Conservation (phyloP, 2,113 vertebrate species). For the Campylorhamphus procurvoides region DNA sequence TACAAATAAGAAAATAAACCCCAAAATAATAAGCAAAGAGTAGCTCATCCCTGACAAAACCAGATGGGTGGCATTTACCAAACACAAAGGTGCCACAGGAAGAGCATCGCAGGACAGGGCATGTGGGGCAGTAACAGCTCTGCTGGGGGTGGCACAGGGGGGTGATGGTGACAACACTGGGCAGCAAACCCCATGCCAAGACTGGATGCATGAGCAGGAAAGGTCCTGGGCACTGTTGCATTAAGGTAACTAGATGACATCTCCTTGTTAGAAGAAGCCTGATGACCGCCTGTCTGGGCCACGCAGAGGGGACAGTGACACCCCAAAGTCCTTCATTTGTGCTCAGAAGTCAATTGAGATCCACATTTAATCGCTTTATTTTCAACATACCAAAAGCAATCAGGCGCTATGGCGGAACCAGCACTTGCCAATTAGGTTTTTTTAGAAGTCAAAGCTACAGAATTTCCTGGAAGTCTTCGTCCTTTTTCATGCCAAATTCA, state of each 20-base stretch:
- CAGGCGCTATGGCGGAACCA: not conserved
- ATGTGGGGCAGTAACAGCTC: not conserved
- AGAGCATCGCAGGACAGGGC: no score
- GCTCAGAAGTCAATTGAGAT: not conserved
- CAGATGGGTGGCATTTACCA: not conserved
- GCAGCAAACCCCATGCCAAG: not conserved
- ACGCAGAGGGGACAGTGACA: fast-evolving
- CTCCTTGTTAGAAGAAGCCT: not conserved
- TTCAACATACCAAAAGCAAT: constrained; percentile 36
- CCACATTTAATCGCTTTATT: not conserved
- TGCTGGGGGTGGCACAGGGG: not conserved
- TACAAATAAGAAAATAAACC: not conserved
- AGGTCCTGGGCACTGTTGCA: fast-evolving
- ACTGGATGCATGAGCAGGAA: not conserved
- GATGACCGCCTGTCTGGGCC: fast-evolving
- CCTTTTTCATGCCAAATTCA: constrained; percentile 41
- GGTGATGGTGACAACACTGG: not conserved
- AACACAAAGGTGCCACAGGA: not conserved
- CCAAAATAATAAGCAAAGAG: not conserved
- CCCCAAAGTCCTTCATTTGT: not conserved
- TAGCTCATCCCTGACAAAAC: not conserved
- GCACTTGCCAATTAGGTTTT: not conserved
- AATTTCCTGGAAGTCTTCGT: constrained; percentile 53
- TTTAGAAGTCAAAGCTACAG: constrained; percentile 25
- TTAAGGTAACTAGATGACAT: fast-evolving